Conservation (phyloP, 2,113 vertebrate species). For the Tenrec ecaudatus region DNA sequence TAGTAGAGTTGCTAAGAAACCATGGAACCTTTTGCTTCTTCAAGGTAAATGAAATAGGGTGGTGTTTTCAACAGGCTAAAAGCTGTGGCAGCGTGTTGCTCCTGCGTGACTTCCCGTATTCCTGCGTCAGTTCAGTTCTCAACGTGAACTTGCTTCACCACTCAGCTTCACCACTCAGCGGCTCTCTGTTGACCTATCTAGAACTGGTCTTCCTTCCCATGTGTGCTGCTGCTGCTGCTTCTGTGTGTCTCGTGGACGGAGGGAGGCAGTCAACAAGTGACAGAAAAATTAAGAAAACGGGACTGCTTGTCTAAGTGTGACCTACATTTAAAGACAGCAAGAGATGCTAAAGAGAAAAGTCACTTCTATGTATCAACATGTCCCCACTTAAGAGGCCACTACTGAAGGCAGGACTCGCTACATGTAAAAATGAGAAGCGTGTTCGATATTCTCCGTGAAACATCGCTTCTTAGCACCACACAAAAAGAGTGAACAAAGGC, state of each 20-base stretch:
- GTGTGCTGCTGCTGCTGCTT: neutral
- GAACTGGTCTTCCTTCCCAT: neutral
- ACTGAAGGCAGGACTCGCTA: neutral
- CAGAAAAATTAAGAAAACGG: neutral
- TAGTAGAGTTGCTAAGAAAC: neutral
- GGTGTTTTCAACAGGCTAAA: neutral
- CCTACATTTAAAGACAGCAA: neutral
- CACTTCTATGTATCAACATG: neutral
- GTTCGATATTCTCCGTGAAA: slow-evolving; percentile 72
- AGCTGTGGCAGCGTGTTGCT: neutral
- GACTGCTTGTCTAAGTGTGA: neutral
- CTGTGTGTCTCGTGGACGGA: neutral
- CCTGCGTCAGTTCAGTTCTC: neutral
- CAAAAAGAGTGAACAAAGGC: slow-evolving; percentile 67
- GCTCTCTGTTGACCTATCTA: neutral
- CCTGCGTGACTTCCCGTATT: neutral
- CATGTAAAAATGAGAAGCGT: rapidly evolving
- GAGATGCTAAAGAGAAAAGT: neutral
- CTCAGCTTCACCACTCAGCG: neutral
- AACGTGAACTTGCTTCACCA: neutral
- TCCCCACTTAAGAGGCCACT: too few species aligned
- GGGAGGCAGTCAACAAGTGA: neutral
- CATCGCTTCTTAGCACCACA: slow-evolving; percentile 48
- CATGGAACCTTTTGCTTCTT: neutral
- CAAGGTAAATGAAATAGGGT: neutral